phyloP scores from a whole-genome alignment of 2,888 invertebrate genomes.

The Pherbina coryleti region DNA sequence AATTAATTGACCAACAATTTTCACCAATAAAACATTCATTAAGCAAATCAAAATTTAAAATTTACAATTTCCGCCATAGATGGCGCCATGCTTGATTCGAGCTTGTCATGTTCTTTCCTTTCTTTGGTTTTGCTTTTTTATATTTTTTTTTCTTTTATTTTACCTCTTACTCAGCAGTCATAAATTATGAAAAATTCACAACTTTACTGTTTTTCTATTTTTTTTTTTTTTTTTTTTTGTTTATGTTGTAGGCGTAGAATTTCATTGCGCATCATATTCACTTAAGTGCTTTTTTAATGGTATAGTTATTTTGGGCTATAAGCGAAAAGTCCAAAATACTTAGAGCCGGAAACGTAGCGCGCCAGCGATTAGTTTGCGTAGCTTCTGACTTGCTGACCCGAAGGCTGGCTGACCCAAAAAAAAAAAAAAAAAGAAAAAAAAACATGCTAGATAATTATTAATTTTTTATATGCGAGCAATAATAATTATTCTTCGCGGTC shows the following conservation, averaged over 20 bases:
- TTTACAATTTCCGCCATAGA: background rate
- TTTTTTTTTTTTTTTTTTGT: background rate
- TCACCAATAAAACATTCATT: background rate
- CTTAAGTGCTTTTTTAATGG: background rate
- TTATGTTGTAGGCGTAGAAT: conserved; percentile 7
- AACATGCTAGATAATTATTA: background rate
- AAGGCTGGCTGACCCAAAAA: background rate
- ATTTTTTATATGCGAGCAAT: background rate
- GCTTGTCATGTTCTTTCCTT: background rate
- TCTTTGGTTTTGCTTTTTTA: background rate
- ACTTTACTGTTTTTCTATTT: background rate
- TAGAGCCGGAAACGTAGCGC: background rate
- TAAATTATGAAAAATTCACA: conserved; percentile 1
- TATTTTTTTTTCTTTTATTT: background rate
- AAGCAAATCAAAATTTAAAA: background rate
- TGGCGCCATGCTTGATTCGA: background rate
- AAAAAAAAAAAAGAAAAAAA: background rate
- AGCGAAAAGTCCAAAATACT: background rate
- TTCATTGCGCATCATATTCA: background rate
- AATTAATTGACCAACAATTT: background rate
- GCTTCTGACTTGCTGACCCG: background rate
- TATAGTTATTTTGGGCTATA: background rate
- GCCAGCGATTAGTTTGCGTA: background rate
- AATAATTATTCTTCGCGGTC: background rate
- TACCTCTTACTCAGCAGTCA: background rate